Conservation (phyloP, 2,888 invertebrate species). For the Uloborus plumipes region DNA sequence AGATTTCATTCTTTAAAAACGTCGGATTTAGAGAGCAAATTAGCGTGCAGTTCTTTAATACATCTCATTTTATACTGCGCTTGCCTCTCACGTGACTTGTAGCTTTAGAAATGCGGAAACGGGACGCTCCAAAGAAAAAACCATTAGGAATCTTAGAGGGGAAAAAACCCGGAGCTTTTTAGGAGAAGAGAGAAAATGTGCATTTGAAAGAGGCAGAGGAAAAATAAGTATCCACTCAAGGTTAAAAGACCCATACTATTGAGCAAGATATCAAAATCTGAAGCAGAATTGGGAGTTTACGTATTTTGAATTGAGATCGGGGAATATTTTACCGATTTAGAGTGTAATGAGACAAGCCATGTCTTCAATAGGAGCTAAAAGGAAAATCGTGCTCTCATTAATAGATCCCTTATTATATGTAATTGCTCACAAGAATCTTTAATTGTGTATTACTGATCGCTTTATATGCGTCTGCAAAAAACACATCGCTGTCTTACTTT, state of each 20-base stretch:
- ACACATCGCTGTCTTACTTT: too few species aligned
- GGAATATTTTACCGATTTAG: constrained; percentile 3
- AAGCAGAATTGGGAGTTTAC: constrained; percentile 40
- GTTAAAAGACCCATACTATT: not conserved
- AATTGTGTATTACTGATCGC: too few species aligned
- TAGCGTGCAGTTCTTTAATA: constrained; percentile 41
- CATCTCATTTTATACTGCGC: constrained; percentile 21
- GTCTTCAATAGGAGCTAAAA: not conserved
- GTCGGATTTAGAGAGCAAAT: constrained; percentile 43
- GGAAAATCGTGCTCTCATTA: constrained; percentile 32
- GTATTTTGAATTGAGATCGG: constrained; percentile 16
- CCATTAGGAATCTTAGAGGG: constrained; percentile 38
- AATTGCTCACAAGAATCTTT: too few species aligned
- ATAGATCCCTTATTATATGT: not conserved
- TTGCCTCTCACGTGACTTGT: constrained; percentile 36
- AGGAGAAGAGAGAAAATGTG: constrained; percentile 10
- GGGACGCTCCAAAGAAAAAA: constrained; percentile 20
- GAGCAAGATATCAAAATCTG: not conserved
- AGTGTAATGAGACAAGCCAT: constrained; percentile 37
- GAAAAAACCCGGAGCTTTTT: constrained; percentile 21
- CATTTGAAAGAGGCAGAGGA: too few species aligned
- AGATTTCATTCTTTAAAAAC: constrained; percentile 37
- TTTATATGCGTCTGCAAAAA: too few species aligned
- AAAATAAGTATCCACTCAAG: too few species aligned
- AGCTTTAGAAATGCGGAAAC: constrained; percentile 41